A percentile compares a stretch with the other conserved stretches of the same genome.
These are phyloP conservation scores for Drosophila insularis DNA, from an alignment of 1,140 invertebrate species.

Conservation along the genomic window DNA sequence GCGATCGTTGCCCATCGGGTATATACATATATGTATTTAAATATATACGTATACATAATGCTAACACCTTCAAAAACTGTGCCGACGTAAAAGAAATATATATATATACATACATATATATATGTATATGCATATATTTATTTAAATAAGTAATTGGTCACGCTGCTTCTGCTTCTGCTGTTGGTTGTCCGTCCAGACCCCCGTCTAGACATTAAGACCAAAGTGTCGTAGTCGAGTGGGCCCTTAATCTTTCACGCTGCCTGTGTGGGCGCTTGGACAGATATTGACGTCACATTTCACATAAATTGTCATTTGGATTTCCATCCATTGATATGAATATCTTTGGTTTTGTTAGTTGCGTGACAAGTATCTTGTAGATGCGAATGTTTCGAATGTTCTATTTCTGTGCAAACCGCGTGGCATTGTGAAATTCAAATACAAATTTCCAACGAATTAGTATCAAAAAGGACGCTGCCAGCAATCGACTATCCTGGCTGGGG, in stretches of 20 bases:
- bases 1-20: conserved; percentile 4
- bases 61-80: conserved; percentile 44
- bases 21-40: conserved; percentile 11
- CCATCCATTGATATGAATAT: conserved; percentile 19
- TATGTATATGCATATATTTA: conserved; percentile 14
- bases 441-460: neutral
- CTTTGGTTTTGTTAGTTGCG: neutral
- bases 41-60: conserved; percentile 5
- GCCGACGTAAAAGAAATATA: conserved; percentile 10
- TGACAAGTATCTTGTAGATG: conserved; percentile 5
- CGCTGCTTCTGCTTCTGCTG: conserved; percentile 29
- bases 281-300: conserved; percentile 61
- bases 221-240: no score
- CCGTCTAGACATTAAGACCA: conserved; percentile 49
- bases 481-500: no score
- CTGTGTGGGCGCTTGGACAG: conserved; percentile 30
- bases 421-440: conserved; percentile 70
- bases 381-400: conserved; percentile 57
- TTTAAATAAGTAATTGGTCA: conserved; percentile 67
- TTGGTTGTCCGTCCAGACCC: conserved; percentile 16
- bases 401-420: conserved; percentile 56
- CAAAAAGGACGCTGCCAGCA: neutral
- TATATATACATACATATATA: neutral
- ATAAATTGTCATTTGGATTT: conserved; percentile 27
- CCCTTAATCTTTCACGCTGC: no score